Conservation (phyloP, 2,113 vertebrate species). For the Platycercus adscitus region DNA sequence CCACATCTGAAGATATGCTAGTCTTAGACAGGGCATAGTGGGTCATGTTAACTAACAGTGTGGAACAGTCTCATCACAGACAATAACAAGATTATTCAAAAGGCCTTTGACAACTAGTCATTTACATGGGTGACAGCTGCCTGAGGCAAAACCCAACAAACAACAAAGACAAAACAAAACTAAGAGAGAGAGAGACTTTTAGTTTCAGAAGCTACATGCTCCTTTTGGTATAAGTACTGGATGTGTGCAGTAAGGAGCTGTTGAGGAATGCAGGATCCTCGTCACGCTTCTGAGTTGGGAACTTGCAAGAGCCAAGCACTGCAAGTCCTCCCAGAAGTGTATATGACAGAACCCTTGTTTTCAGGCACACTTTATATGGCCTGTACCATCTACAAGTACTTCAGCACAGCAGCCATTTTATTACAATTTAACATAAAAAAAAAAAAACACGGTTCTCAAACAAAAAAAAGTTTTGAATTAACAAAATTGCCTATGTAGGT, state of each 20-base stretch:
- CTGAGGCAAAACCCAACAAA: background rate
- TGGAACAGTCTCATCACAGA: background rate
- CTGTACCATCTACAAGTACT: background rate
- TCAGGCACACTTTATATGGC: background rate
- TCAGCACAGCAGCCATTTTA: background rate
- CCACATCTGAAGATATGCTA: background rate
- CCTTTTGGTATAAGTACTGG: background rate
- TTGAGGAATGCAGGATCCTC: no score
- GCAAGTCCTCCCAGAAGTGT: background rate
- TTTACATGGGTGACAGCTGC: background rate
- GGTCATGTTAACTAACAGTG: no score
- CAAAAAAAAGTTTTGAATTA: background rate
- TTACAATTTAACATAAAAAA: background rate
- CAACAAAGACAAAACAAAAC: background rate
- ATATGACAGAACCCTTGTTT: background rate
- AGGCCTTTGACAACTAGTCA: background rate
- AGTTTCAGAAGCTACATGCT: background rate
- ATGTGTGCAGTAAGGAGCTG: rapidly evolving
- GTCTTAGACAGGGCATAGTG: background rate
- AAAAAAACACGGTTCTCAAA: background rate
- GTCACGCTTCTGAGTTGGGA: rapidly evolving
- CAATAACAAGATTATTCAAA: background rate
- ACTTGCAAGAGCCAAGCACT: no score
- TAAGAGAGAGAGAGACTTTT: background rate
- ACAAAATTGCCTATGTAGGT: rapidly evolving